Percentiles rank a stretch among this genome's conserved stretches.
Evolutionary conservation across 2,797 vertebrate species (phyloP).

Genomic region (Helicolenus hilgendorfi): DNA sequence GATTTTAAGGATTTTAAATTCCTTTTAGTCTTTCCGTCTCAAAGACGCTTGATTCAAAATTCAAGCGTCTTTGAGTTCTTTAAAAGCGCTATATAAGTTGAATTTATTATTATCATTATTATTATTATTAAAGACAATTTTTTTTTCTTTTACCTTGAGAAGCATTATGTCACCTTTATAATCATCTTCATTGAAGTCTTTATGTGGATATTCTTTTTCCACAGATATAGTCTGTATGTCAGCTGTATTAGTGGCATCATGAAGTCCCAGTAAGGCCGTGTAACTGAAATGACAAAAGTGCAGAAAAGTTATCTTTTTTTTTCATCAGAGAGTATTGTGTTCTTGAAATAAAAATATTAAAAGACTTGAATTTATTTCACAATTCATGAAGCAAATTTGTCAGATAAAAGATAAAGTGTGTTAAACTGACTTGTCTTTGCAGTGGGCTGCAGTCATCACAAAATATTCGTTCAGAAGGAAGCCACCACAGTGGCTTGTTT

Average conservation of each 20-base stretch:
- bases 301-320: neutral
- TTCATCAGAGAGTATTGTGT: neutral
- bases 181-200: accelerated
- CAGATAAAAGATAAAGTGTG: neutral
- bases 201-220: neutral
- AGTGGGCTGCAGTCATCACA: conserved; percentile 84
- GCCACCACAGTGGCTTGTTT: neutral
- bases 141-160: conserved; percentile 70
- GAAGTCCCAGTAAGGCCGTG: conserved; percentile 39
- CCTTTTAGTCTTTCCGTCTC: too few relatives aligned
- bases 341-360: neutral
- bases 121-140: neutral
- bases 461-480: conserved; percentile 78
- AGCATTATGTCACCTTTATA: conserved; percentile 73
- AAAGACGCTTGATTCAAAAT: too few relatives aligned
- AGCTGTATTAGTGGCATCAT: accelerated
- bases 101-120: too few relatives aligned
- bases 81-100: too few relatives aligned
- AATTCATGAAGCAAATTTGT: neutral
- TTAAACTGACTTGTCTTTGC: conserved; percentile 54
- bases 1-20: neutral
- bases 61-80: too few relatives aligned
- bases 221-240: accelerated
- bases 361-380: neutral
- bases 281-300: conserved; percentile 23